phyloP scores from a whole-genome alignment of 2,797 vertebrate species.

The Poliocrania exsul region DNA sequence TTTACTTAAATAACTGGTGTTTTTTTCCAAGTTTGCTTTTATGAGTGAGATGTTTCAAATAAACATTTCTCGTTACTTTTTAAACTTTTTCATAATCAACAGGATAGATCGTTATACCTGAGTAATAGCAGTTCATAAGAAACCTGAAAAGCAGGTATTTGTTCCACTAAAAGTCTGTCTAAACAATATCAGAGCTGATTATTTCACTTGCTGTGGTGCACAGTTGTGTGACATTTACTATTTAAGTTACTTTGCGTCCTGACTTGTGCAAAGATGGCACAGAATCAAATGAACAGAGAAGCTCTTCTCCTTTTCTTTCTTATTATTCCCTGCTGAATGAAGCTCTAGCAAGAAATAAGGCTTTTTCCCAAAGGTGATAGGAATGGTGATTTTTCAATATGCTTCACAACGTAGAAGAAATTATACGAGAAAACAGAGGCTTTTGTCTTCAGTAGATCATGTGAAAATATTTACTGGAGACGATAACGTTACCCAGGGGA shows the following conservation, averaged over 20 bases:
- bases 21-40: neutral
- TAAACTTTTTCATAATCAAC: neutral
- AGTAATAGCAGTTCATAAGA: neutral
- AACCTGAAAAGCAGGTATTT: neutral
- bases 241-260: neutral
- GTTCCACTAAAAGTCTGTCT: neutral
- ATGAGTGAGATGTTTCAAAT: neutral
- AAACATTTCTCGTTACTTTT: neutral
- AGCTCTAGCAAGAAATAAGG: neutral
- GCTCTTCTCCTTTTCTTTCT: neutral
- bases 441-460: constrained; percentile 8
- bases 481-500: neutral
- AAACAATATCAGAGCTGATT: neutral
- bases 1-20: neutral
- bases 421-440: neutral
- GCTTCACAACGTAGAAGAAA: neutral
- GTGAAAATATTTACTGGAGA: constrained; percentile 31
- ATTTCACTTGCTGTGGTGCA: neutral
- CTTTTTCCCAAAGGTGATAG: neutral
- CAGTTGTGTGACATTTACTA: neutral
- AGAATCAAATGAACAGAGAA: neutral
- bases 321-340: neutral
- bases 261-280: neutral
- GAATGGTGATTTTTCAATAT: neutral
- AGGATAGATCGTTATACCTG: neutral